Evolutionary conservation across 1,140 invertebrate species (phyloP), one percentile per base, ranked within the genome.

Genomic region (Aplysia californica): DNA sequence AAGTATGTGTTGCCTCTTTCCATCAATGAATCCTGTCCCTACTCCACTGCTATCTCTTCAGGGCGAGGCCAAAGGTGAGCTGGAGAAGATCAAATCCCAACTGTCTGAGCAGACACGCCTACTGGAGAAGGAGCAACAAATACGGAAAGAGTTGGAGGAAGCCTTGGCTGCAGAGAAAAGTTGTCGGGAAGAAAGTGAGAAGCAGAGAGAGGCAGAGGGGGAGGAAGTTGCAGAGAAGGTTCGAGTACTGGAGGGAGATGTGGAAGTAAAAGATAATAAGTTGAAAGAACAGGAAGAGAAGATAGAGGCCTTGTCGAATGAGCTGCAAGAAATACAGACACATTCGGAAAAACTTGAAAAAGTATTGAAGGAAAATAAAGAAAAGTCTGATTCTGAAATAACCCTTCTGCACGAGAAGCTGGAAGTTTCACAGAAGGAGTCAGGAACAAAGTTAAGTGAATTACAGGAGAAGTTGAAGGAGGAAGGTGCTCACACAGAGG

Each of bases 81-180:
- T 83, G 33, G 18, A 55, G 50, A 59, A 58, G 0, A 67, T 81
- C 36, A 44, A 78, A 73, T 20, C 56, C 18, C 31, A 76, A 67
- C 26, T 82, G 4, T 21, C 74, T 55, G 78, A 77, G 66, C 23
- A 76, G 50, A 77, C 81, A 31, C 23, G 35, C 35, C 61, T 79
- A 26, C 38, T 78, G 35, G 41, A 80, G 36, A 71, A 71, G 36
- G 55, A 72, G 21, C 39, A 75, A 38, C 44, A 82, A n/a, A 64
- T 65, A 3, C 35, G 29, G 18, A 10, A n/a, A 10, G 71, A 80
- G 41, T 64, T 83, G 50, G 65, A 82, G 50, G 39, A 82, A 18
- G 35, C 70, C 29, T 26, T 68, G 77, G 77, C 64, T 21, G 35
- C 77, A 38, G 59, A 66, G 18, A 33, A 76, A 15, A 39, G 56